Conservation (phyloP, 2,797 vertebrate species). For the Centropyge bicolor region DNA sequence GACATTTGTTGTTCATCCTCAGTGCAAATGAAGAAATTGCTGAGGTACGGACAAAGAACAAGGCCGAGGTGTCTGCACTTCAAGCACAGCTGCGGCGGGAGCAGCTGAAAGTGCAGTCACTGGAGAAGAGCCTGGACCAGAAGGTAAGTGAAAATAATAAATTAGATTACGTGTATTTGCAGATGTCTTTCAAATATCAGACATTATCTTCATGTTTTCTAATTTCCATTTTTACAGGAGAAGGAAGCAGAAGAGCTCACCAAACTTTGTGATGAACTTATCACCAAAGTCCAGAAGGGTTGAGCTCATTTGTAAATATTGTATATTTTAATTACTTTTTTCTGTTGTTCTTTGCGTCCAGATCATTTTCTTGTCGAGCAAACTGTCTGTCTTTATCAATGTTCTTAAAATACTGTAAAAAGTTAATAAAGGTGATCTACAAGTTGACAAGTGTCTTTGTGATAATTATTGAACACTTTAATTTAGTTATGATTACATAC, state of each 20-base stretch:
- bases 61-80: conserved; percentile 85
- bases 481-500: background rate
- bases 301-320: conserved; percentile 64
- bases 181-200: background rate
- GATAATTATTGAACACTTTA: background rate
- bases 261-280: conserved; percentile 96
- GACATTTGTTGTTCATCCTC: background rate
- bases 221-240: conserved; percentile 74
- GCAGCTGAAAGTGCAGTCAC: conserved; percentile 91
- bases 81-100: conserved; percentile 91
- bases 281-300: conserved; percentile 87
- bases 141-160: conserved; percentile 83
- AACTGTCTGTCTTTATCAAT: conserved; percentile 59
- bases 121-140: conserved; percentile 92
- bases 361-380: conserved; percentile 13
- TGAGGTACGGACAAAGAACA: conserved; percentile 88
- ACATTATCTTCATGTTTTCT: background rate
- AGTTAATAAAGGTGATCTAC: conserved; percentile 67
- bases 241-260: conserved; percentile 94
- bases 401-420: conserved; percentile 69
- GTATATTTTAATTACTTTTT: conserved; percentile 24
- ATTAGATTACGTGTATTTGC: background rate
- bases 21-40: conserved; percentile 93
- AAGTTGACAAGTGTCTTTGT: background rate
- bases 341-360: background rate